These are phyloP conservation scores for Cepaea nemoralis DNA, from an alignment of 1,140 invertebrate genomes.

Conservation along the genomic window DNA sequence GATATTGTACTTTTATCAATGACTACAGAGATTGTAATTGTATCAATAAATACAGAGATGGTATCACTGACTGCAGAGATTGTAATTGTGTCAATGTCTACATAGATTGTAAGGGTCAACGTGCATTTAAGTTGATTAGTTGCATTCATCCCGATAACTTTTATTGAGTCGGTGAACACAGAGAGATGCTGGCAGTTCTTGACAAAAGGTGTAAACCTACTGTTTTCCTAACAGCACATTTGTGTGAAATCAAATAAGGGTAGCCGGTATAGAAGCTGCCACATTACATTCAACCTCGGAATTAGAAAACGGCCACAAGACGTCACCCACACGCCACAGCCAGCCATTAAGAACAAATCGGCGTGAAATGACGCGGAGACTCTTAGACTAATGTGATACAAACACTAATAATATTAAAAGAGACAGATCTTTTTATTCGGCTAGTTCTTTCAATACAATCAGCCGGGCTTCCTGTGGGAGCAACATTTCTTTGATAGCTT, in stretches of 20 bases:
- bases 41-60: too few species aligned
- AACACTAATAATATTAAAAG: not conserved
- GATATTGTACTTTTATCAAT: too few species aligned
- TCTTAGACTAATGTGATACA: not conserved
- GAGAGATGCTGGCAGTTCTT: not conserved
- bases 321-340: not conserved
- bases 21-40: too few species aligned
- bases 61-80: too few species aligned
- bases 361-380: not conserved
- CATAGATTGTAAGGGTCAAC: not conserved
- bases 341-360: not conserved
- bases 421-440: not conserved
- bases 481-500: conserved; percentile 4
- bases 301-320: not conserved
- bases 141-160: not conserved
- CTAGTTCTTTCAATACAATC: not conserved
- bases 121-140: not conserved
- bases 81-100: too few species aligned
- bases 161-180: not conserved
- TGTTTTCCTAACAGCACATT: not conserved
- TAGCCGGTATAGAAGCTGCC: not conserved
- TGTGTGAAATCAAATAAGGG: not conserved
- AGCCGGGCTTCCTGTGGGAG: not conserved
- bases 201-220: not conserved
- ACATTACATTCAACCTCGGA: not conserved